Conservation (phyloP, 2,888 invertebrate species). For the Xylota segnis region DNA sequence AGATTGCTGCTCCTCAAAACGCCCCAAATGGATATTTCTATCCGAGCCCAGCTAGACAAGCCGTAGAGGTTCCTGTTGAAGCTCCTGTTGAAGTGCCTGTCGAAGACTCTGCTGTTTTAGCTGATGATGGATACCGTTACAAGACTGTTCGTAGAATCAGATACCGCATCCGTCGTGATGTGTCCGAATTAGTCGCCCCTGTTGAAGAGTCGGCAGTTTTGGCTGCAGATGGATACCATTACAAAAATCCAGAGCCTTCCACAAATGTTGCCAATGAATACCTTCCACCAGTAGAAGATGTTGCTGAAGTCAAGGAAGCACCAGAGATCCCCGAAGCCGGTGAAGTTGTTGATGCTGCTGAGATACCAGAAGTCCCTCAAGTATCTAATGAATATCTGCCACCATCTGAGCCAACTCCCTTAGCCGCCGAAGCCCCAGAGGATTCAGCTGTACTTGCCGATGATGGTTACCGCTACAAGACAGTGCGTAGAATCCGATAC, state of each 20-base stretch:
- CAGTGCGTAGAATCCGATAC: constrained; percentile 52
- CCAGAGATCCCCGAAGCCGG: constrained; percentile 34
- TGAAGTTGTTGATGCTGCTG: constrained; percentile 76
- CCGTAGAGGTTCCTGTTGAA: constrained; percentile 16
- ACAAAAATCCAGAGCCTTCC: constrained; percentile 78
- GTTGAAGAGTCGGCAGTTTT: constrained; percentile 66
- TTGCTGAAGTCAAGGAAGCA: constrained; percentile 20
- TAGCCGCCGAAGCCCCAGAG: neutral
- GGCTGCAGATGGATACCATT: constrained; percentile 80
- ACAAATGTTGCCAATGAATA: constrained; percentile 62
- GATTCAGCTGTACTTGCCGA: constrained; percentile 41
- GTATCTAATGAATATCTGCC: constrained; percentile 30
- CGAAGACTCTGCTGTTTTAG: constrained; percentile 46
- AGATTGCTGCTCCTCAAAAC: constrained; percentile 25
- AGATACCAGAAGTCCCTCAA: constrained; percentile 13
- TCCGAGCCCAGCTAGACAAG: constrained; percentile 1
- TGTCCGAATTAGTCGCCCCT: constrained; percentile 34
- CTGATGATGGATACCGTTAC: constrained; percentile 55
- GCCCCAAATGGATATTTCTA: constrained; percentile 31
- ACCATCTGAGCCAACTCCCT: constrained; percentile 1
- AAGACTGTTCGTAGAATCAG: constrained; percentile 39
- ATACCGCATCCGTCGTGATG: constrained; percentile 57
- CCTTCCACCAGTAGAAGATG: constrained; percentile 12
- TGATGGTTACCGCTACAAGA: constrained; percentile 62
- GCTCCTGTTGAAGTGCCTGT: neutral